Base-by-base conservation (phyloP, 2,113 vertebrate genomes). In the Odocoileus hemionus region DNA sequence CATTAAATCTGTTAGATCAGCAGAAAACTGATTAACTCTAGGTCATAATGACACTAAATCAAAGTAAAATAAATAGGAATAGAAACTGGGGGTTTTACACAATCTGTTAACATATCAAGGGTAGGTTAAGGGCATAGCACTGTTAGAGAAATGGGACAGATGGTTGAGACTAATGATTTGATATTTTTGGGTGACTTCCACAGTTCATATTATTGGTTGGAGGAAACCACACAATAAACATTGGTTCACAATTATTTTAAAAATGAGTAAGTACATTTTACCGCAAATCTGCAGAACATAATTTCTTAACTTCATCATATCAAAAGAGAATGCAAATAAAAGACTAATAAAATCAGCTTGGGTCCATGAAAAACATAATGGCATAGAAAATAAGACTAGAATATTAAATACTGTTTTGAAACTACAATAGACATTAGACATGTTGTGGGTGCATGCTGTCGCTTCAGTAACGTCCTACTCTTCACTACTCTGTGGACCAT, bases 161-260 rank as follows among this genome's bases (percentile, higher is more conserved):
- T 96, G 97, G 89, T 84, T 97, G 85, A 61, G 8, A 97, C 64
- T 97, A 97, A 98, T 83, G 16, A 95, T 86, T 79, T 92, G 58
- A 86, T 92, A 70, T 36, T 88, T 86, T 90, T 50, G 80, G 55
- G 84, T 94, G 70, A 95, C 30, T 97, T 97, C 76, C 80, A 96
- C 83, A 26, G 94, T 94, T 93, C 58, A 57, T 19, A 96, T 93
- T 94, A 55, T 84, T 96, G 60, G 74, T 74, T 95, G 39, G 28
- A 91, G 11, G n/a, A 92, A 93, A 97, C 82, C 50, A 67, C 39
- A 97, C 2, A 70, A 61, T 93, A 91, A 96, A 83, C 47, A 93
- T 93, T 78, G 19, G 16, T 78, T 43, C 14, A 96, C 84, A 82
- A 39, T 70, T 70, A 88, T 58, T 89, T 78, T 86, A n/a, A 25